These are phyloP conservation scores for Pogona vitticeps DNA, from an alignment of 2,113 vertebrate genomes.

Conservation along the genomic window DNA sequence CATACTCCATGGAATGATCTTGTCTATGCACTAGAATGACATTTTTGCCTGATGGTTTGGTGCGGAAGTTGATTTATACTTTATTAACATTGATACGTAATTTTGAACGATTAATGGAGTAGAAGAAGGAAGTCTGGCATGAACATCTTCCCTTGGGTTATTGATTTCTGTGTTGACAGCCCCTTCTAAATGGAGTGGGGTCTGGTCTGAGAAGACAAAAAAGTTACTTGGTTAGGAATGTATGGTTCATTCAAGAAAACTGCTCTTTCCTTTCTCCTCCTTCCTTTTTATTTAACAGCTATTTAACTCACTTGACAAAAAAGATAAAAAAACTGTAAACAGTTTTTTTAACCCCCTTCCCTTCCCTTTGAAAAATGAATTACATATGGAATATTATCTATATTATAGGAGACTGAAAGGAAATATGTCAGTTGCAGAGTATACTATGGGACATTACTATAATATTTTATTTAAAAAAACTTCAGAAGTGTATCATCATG, in stretches of 20 bases:
- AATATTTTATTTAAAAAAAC: slow-evolving; percentile 9
- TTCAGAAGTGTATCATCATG: not conserved
- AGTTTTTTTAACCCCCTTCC: slow-evolving; percentile 29
- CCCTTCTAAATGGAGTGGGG: slow-evolving; percentile 56
- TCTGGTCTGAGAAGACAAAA: slow-evolving; percentile 26
- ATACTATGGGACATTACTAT: slow-evolving; percentile 30
- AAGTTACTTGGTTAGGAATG: slow-evolving; percentile 41
- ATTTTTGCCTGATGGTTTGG: slow-evolving; percentile 60
- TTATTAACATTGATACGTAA: slow-evolving; percentile 60
- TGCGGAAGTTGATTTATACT: slow-evolving; percentile 61
- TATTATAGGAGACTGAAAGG: slow-evolving; percentile 37
- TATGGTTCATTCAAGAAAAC: slow-evolving; percentile 6
- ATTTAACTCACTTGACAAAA: slow-evolving; percentile 53
- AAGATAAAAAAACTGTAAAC: slow-evolving; percentile 50
- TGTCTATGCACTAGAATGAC: slow-evolving; percentile 39
- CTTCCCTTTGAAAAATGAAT: slow-evolving; percentile 56
- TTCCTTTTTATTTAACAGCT: slow-evolving; percentile 41
- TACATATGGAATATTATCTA: slow-evolving; percentile 51
- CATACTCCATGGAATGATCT: not conserved
- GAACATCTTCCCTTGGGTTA: slow-evolving; percentile 49
- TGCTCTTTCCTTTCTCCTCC: too few relatives aligned
- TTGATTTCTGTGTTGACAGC: slow-evolving; percentile 71
- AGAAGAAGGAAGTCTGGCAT: slow-evolving; percentile 41
- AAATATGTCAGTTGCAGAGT: slow-evolving; percentile 4
- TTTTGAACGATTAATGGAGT: slow-evolving; percentile 70